Percentiles rank a stretch among this genome's conserved stretches.
Evolutionary conservation across 2,797 vertebrate genomes (phyloP).

Genomic region (Chelmon rostratus): DNA sequence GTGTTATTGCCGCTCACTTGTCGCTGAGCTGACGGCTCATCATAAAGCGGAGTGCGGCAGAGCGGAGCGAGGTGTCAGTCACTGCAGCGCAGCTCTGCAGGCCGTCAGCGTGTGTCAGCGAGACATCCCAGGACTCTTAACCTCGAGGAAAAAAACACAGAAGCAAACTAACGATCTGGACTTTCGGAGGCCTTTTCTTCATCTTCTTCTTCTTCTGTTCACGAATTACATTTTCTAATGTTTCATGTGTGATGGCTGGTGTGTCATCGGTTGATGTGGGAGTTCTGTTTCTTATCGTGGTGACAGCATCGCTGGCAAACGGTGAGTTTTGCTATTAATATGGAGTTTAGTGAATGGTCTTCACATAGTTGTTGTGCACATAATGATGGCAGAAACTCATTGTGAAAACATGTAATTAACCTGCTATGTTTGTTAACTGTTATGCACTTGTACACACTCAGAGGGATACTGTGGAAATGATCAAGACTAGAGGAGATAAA

Average conservation of each 20-base stretch:
- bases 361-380: neutral
- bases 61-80: neutral
- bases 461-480: neutral
- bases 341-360: neutral
- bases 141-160: neutral
- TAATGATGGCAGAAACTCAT: neutral
- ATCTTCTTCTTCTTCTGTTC: neutral
- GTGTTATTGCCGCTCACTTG: neutral
- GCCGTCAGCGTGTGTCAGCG: neutral
- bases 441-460: too few species aligned
- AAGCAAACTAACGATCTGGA: neutral
- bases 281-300: constrained; percentile 79
- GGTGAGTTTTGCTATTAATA: constrained; percentile 64
- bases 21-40: neutral
- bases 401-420: neutral
- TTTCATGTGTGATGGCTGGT: constrained; percentile 76
- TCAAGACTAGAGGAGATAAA: neutral
- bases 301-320: constrained; percentile 74
- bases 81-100: neutral
- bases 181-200: neutral
- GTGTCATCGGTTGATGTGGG: constrained; percentile 72
- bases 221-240: constrained; percentile 6
- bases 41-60: neutral
- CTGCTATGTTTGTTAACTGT: too few species aligned
- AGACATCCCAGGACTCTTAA: neutral